These are phyloP conservation scores for Entomyzon cyanotis DNA, from an alignment of 2,113 vertebrate genomes.

Conservation along the genomic window DNA sequence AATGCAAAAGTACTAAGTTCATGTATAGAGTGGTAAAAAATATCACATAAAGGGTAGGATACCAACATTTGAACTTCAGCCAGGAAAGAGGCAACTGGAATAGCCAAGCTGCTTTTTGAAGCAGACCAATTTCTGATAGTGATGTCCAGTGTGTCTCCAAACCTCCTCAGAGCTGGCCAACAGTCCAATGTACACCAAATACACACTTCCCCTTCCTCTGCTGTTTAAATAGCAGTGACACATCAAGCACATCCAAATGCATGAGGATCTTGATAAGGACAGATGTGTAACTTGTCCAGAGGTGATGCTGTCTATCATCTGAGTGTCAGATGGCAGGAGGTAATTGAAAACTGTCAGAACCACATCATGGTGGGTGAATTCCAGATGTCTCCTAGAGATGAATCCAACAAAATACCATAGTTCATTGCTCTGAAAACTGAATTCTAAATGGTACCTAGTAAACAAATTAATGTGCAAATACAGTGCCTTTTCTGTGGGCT, in stretches of 20 bases:
- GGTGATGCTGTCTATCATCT: not conserved
- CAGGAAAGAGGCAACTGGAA: not conserved
- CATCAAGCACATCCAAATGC: not conserved
- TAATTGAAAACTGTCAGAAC: not conserved
- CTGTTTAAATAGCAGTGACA: not conserved
- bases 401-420: not conserved
- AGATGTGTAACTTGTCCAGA: not conserved
- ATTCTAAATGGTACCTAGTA: not conserved
- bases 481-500: not conserved
- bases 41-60: not conserved
- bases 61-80: not conserved
- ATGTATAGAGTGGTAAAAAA: not conserved
- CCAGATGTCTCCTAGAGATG: not conserved
- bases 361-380: not conserved
- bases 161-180: not conserved
- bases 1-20: not conserved
- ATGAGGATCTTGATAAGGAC: not conserved
- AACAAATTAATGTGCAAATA: not conserved
- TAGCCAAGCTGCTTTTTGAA: not conserved
- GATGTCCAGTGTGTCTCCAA: not conserved
- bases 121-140: not conserved
- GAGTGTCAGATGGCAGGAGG: not conserved
- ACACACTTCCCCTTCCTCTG: not conserved
- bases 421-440: not conserved
- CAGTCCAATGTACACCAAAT: not conserved